Percentiles rank a stretch among this genome's conserved stretches.
These are phyloP conservation scores for Zosterops lateralis DNA, from an alignment of 2,113 vertebrate species.

Conservation along the genomic window DNA sequence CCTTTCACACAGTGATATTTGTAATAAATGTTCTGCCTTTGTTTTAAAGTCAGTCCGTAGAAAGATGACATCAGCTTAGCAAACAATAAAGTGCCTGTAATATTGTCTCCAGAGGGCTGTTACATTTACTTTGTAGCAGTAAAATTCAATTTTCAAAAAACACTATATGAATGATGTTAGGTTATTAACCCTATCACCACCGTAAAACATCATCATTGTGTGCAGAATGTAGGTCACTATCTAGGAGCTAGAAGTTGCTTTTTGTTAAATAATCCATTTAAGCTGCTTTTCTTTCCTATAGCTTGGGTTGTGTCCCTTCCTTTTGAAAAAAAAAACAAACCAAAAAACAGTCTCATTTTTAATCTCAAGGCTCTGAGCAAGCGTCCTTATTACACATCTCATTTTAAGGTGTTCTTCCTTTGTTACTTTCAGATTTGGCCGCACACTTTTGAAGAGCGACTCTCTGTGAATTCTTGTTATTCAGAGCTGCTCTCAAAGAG, in stretches of 20 bases:
- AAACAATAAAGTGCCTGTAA: constrained; percentile 97
- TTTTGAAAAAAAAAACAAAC: constrained; percentile 8
- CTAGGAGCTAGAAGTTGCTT: constrained; percentile 74
- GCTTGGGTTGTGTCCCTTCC: constrained; percentile 51
- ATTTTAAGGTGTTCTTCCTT: constrained; percentile 64
- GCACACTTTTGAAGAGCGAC: constrained; percentile 44
- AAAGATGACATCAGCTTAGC: constrained; percentile 98
- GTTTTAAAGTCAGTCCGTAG: constrained; percentile 88
- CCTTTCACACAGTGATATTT: constrained; percentile 95
- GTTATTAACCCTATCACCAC: constrained; percentile 83
- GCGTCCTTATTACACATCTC: constrained; percentile 23
- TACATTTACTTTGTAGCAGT: constrained; percentile 94
- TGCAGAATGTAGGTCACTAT: constrained; percentile 80
- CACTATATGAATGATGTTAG: constrained; percentile 83
- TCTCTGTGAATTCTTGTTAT: constrained; percentile 53
- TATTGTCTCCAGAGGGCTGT: constrained; percentile 90
- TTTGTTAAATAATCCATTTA: constrained; percentile 82
- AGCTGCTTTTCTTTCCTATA: constrained; percentile 74
- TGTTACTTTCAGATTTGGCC: constrained; percentile 41
- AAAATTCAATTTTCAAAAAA: constrained; percentile 89
- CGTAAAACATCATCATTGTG: constrained; percentile 78
- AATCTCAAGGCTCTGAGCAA: constrained; percentile 25
- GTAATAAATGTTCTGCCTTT: constrained; percentile 96
- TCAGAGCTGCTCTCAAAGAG: constrained; percentile 31
- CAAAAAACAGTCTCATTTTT: constrained; percentile 45